Conservation (phyloP, 2,888 invertebrate genomes). For the Agrilus mali region DNA sequence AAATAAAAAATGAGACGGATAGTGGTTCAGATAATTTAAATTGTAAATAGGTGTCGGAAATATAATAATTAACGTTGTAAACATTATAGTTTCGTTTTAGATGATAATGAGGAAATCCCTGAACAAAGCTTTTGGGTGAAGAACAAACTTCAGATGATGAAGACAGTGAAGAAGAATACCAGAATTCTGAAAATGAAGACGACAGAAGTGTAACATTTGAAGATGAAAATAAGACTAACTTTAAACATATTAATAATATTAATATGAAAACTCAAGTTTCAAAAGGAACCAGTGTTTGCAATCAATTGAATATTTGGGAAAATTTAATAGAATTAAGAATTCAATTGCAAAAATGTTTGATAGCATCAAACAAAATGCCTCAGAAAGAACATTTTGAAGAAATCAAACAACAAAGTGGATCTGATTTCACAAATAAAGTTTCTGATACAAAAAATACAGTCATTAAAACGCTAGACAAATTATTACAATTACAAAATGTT, state of each 20-base stretch:
- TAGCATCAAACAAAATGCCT: conserved; percentile 68
- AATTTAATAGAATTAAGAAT: conserved; percentile 75
- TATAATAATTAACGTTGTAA: conserved; percentile 4
- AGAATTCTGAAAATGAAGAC: conserved; percentile 10
- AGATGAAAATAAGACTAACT: conserved; percentile 24
- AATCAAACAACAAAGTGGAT: conserved; percentile 31
- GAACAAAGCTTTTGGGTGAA: conserved; percentile 10
- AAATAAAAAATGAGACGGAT: conserved; percentile 23
- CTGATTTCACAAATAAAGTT: conserved; percentile 40
- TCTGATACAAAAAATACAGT: conserved; percentile 42
- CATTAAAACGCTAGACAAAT: conserved; percentile 49
- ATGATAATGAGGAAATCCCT: conserved; percentile 12
- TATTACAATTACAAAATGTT: conserved; percentile 45
- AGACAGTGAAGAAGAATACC: conserved; percentile 7
- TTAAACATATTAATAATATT: conserved; percentile 45
- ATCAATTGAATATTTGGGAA: conserved; percentile 72
- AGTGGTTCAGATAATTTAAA: conserved; percentile 7
- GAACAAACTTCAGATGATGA: conserved; percentile 10
- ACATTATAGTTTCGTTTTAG: conserved; percentile 6
- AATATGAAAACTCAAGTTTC: conserved; percentile 45
- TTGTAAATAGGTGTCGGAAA: conserved; percentile 16
- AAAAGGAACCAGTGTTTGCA: conserved; percentile 55
- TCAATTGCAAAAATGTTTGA: conserved; percentile 70
- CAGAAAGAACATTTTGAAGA: conserved; percentile 41
- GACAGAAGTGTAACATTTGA: conserved; percentile 11